Percentiles rank a stretch among this genome's conserved stretches.
phyloP scores from a whole-genome alignment of 1,140 invertebrate species.

The Eriosoma lanigerum region DNA sequence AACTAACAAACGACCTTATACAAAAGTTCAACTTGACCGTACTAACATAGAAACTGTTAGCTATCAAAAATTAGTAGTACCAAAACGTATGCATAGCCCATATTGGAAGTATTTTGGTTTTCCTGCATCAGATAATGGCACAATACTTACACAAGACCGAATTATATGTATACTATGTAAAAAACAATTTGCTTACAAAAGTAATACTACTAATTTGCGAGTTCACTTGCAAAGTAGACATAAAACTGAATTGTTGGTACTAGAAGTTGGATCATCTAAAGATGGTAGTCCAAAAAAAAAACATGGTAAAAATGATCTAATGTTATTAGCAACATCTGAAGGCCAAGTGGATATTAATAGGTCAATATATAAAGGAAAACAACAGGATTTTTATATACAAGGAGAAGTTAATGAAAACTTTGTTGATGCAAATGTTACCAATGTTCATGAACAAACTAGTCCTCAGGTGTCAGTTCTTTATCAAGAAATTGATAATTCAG shows the following conservation, averaged over 20 bases:
- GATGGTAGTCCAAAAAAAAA: conserved; percentile 32
- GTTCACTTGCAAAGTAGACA: conserved; percentile 68
- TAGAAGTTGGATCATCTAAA: conserved; percentile 57
- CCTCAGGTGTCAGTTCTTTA: conserved; percentile 18
- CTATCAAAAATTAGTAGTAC: conserved; percentile 63
- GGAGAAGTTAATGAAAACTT: conserved; percentile 23
- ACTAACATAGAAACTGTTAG: conserved; percentile 16
- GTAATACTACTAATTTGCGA: conserved; percentile 66
- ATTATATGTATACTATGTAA: conserved; percentile 67
- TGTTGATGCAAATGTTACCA: background rate
- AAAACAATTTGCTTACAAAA: conserved; percentile 66
- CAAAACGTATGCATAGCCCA: conserved; percentile 65
- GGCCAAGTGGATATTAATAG: conserved; percentile 42
- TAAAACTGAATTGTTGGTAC: conserved; percentile 59
- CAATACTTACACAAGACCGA: conserved; percentile 66
- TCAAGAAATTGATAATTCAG: conserved; percentile 45
- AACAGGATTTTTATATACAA: conserved; percentile 35
- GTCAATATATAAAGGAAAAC: conserved; percentile 24
- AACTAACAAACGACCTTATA: conserved; percentile 36
- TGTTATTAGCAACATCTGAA: conserved; percentile 41
- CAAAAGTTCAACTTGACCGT: conserved; percentile 22
- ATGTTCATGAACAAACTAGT: conserved; percentile 4
- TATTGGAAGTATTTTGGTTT: conserved; percentile 71
- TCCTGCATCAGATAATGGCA: conserved; percentile 65
- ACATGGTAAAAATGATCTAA: conserved; percentile 36